Percentiles rank a stretch among this genome's conserved stretches.
Evolutionary conservation across 2,797 vertebrate genomes (phyloP).

Genomic region (Onychomys torridus): DNA sequence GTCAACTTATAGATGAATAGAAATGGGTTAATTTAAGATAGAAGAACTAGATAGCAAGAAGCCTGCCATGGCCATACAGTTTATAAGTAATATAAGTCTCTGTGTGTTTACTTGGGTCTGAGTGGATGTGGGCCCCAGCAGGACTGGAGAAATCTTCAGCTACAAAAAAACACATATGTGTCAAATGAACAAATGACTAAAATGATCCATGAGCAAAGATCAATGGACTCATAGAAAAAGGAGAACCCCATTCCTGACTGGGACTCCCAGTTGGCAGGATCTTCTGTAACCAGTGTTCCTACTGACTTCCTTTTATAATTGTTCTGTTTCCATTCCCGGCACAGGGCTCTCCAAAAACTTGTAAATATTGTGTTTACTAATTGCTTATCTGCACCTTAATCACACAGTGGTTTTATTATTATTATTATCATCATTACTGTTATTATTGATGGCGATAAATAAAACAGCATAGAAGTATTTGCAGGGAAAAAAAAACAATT

Average conservation of each 20-base stretch:
- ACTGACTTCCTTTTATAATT: neutral
- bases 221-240: slow-evolving; percentile 39
- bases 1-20: too few species aligned
- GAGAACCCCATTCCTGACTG: neutral
- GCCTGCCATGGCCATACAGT: too few species aligned
- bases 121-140: too few species aligned
- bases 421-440: slow-evolving; percentile 71
- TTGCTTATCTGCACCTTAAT: slow-evolving; percentile 81
- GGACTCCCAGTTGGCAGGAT: neutral
- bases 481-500: slow-evolving; percentile 46
- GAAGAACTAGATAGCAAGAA: too few species aligned
- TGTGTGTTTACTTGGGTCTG: too few species aligned
- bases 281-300: slow-evolving; percentile 31
- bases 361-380: slow-evolving; percentile 69
- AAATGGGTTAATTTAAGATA: too few species aligned
- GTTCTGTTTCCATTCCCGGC: slow-evolving; percentile 43
- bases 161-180: neutral
- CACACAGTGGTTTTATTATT: slow-evolving; percentile 81
- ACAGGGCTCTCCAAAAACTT: slow-evolving; percentile 9
- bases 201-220: neutral
- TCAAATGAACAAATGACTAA: neutral
- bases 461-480: slow-evolving; percentile 70
- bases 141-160: too few species aligned
- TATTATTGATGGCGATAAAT: slow-evolving; percentile 77
- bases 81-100: too few species aligned